These are phyloP conservation scores for Busseola fusca DNA, from an alignment of 2,888 invertebrate genomes.

Conservation along the genomic window DNA sequence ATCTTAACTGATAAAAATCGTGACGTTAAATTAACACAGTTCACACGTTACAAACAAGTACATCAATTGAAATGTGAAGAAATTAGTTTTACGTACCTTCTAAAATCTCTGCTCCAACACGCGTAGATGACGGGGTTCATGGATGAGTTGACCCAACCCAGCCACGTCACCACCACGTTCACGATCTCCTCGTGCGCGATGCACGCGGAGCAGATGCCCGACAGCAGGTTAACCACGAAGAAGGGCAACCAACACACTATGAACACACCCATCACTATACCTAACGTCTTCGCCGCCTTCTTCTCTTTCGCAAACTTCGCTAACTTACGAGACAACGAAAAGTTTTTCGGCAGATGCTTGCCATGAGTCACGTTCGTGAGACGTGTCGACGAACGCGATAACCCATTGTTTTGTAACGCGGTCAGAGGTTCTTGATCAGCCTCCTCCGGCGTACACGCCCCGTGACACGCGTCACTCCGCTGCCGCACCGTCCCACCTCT, in stretches of 20 bases:
- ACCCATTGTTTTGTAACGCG: conserved; percentile 93
- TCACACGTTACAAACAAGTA: neutral
- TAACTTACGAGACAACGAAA: conserved; percentile 96
- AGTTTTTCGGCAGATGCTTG: conserved; percentile 94
- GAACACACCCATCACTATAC: conserved; percentile 99
- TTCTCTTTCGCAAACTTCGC: conserved; percentile 99
- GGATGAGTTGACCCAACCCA: conserved; percentile 98
- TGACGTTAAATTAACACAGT: neutral
- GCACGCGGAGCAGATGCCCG: conserved; percentile 96
- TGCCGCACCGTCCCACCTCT: conserved; percentile 94
- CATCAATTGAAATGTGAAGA: neutral
- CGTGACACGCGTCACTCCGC: conserved; percentile 86
- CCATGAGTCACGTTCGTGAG: conserved; percentile 89
- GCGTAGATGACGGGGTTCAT: conserved; percentile 99
- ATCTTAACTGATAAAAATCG: neutral
- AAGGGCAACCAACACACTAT: conserved; percentile 99
- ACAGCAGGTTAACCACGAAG: conserved; percentile 97
- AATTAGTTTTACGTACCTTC: conserved; percentile 91
- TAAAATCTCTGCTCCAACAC: conserved; percentile 99
- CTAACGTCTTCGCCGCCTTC: conserved; percentile 98
- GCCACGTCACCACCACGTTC: conserved; percentile 96
- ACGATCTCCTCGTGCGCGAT: conserved; percentile 96
- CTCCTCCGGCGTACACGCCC: conserved; percentile 91
- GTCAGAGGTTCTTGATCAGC: conserved; percentile 92
- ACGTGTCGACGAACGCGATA: conserved; percentile 92